Evolutionary conservation across 1,140 invertebrate genomes (phyloP), one percentile per base, ranked within the genome.

Genomic region (Chelonus insularis): DNA sequence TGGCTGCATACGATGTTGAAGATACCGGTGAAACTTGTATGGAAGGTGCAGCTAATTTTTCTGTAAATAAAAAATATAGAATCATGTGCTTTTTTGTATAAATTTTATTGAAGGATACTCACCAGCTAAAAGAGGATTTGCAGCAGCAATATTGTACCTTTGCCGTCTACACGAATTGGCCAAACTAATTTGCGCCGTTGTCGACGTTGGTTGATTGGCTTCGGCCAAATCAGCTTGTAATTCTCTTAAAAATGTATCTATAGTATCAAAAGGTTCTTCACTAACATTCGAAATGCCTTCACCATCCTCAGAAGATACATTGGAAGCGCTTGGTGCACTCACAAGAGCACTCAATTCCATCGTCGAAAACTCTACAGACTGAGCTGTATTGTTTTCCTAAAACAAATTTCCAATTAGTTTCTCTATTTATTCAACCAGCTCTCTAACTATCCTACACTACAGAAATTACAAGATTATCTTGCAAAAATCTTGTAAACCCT

Each of bases 51-150:
- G 81, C 80, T 64, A 83, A 73, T 74, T 83, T 83, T 76, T 83
- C 82, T 83, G 60, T 4, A 72, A 66, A 60, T 64, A 8, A 54
- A 34, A 7, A 11, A 1, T 23, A 14, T 11, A n/a, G n/a, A 12
- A 37, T 63, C 11, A 39, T 39, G 9, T 21, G 20, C 11, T 16
- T 20, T 20, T 41, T 37, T 6, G 12, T 56, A 47, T 1, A 36
- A 11, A 23, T 41, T 20, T 43, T 32, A 34, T 11, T 21, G 20
- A 45, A 16, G 23, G 4, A 41, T 8, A 74, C 73, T 72, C 73
- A 87, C 86, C 86, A 74, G 91, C 91, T 62, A 93, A 81, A 39
- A 93, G 81, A 29, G 91, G 91, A 77, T 93, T 93, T 11, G 89
- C 88, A 0, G 90, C 90, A 1, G 90, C 91, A 50, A 93, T 92